These are phyloP conservation scores for Fopius arisanus DNA, from an alignment of 1,140 invertebrate genomes.

Conservation along the genomic window DNA sequence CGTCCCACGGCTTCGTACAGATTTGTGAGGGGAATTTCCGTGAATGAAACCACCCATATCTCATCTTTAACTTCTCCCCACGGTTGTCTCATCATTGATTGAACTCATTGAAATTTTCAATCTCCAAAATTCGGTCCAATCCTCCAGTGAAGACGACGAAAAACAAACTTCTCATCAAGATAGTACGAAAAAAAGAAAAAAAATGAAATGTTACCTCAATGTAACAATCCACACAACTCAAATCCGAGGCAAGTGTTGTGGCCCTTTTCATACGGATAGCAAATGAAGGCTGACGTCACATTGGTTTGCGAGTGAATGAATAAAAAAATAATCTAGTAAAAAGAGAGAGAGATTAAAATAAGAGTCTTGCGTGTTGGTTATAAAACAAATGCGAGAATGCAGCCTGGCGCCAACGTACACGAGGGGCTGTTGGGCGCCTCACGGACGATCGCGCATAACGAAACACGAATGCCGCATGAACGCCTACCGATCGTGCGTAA, in stretches of 20 bases:
- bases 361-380: constrained; percentile 8
- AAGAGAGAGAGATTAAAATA: not conserved
- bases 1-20: not conserved
- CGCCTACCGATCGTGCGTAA: not conserved
- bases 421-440: constrained; percentile 38
- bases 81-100: no score
- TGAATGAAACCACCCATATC: not conserved
- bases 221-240: no score
- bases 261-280: no score
- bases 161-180: no score
- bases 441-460: constrained; percentile 40
- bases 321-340: not conserved
- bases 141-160: no score
- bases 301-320: not conserved
- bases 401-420: constrained; percentile 60
- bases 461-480: constrained; percentile 14
- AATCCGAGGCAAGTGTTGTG: no score
- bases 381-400: constrained; percentile 60
- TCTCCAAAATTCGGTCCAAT: no score
- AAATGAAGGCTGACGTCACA: not conserved
- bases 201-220: no score
- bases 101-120: no score
- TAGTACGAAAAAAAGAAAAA: no score
- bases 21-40: not conserved
- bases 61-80: no score